A percentile compares a stretch with the other conserved stretches of the same genome.
These are phyloP conservation scores for Eulithis testata DNA, from an alignment of 2,888 invertebrate species.

Conservation along the genomic window DNA sequence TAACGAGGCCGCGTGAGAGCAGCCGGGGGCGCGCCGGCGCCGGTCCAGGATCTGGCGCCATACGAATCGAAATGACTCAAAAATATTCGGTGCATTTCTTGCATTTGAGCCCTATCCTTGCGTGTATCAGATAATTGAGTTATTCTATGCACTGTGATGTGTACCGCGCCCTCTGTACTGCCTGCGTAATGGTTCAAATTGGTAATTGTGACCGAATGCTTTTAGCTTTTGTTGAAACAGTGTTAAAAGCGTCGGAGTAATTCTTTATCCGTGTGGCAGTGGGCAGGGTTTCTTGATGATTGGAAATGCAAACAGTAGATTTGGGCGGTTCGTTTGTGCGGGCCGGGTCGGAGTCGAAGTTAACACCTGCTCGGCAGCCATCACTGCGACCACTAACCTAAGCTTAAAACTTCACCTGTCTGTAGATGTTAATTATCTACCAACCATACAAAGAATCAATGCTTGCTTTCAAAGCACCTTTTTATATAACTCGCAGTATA, in stretches of 20 bases:
- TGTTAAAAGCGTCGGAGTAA: slow-evolving; percentile 56
- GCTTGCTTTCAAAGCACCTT: background rate
- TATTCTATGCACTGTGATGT: slow-evolving; percentile 53
- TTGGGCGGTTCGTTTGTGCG: slow-evolving; percentile 81
- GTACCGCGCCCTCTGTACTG: slow-evolving; percentile 39
- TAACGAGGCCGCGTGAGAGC: slow-evolving; percentile 72
- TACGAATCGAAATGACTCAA: slow-evolving; percentile 72
- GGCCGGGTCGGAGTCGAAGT: slow-evolving; percentile 57
- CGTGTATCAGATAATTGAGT: slow-evolving; percentile 72
- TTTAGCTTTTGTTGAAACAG: slow-evolving; percentile 68
- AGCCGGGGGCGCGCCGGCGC: slow-evolving; percentile 81
- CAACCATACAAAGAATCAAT: slow-evolving; percentile 8
- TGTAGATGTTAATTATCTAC: slow-evolving; percentile 25
- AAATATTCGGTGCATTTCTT: slow-evolving; percentile 80
- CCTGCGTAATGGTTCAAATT: slow-evolving; percentile 54
- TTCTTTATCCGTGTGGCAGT: slow-evolving; percentile 61
- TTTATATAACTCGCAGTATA: background rate
- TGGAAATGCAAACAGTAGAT: slow-evolving; percentile 69
- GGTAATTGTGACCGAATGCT: slow-evolving; percentile 62
- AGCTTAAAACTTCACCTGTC: slow-evolving; percentile 63
- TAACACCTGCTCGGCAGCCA: slow-evolving; percentile 80
- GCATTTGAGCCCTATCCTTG: slow-evolving; percentile 67
- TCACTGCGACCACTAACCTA: slow-evolving; percentile 54
- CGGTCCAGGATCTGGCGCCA: slow-evolving; percentile 78
- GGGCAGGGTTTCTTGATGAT: slow-evolving; percentile 63